A percentile compares a stretch with the other conserved stretches of the same genome.
phyloP scores from a whole-genome alignment of 2,113 vertebrate genomes.

The Cyprinodon variegatus region DNA sequence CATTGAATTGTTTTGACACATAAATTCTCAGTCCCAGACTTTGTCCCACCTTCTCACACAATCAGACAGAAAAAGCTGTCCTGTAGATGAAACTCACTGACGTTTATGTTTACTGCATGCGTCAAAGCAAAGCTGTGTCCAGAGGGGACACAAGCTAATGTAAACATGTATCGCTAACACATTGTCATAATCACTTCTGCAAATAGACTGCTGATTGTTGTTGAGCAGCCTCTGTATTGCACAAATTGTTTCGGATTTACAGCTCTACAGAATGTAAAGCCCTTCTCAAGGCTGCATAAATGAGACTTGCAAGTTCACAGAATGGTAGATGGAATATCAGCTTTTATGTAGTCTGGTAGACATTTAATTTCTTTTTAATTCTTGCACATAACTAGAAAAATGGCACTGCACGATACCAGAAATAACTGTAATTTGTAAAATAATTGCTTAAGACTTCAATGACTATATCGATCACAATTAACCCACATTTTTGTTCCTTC shows the following conservation, averaged over 20 bases:
- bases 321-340: not conserved
- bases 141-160: not conserved
- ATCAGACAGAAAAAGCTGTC: conserved; percentile 8
- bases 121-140: not conserved
- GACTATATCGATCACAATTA: not conserved
- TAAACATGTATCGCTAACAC: conserved; percentile 3
- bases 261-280: not conserved
- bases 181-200: not conserved
- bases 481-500: not conserved
- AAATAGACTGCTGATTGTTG: not conserved
- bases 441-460: not conserved
- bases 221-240: not conserved
- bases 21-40: conserved; percentile 14
- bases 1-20: conserved; percentile 43
- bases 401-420: not conserved
- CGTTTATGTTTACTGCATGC: conserved; percentile 6
- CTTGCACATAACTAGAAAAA: not conserved
- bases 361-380: not conserved
- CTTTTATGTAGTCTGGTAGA: not conserved
- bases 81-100: not conserved
- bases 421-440: not conserved
- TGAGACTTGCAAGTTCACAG: not conserved
- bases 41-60: conserved; percentile 9
- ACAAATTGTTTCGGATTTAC: not conserved
- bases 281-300: not conserved